Conservation (phyloP, 2,113 vertebrate genomes). For the Sebastes fasciatus region DNA sequence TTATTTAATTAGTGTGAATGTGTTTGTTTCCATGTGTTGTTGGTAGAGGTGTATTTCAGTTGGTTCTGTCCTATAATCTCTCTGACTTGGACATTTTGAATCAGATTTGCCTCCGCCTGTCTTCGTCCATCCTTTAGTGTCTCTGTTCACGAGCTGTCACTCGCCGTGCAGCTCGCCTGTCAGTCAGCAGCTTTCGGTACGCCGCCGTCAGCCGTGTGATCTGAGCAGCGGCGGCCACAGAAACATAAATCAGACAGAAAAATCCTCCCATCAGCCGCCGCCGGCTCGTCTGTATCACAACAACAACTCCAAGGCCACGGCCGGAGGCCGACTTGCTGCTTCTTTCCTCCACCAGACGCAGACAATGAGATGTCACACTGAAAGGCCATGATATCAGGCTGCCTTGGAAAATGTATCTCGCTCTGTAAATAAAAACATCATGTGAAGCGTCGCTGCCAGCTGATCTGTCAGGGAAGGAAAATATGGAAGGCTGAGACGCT, state of each 20-base stretch:
- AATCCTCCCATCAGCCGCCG: slow-evolving; percentile 11
- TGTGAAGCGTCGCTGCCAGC: neutral
- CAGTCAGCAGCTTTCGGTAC: slow-evolving; percentile 18
- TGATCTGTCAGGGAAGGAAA: slow-evolving; percentile 10
- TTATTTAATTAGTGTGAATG: neutral
- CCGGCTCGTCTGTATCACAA: slow-evolving; percentile 9
- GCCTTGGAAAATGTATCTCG: slow-evolving; percentile 21
- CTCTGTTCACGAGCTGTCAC: neutral
- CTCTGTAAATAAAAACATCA: slow-evolving; percentile 8
- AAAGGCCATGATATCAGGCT: slow-evolving; percentile 24
- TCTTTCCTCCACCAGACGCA: slow-evolving; percentile 15
- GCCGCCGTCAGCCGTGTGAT: slow-evolving; percentile 26
- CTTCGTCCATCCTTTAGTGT: neutral
- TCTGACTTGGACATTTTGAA: neutral
- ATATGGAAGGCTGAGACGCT: neutral
- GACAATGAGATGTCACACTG: slow-evolving; percentile 28
- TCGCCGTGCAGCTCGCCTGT: slow-evolving; percentile 10
- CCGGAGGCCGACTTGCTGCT: slow-evolving; percentile 7
- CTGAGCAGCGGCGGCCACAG: slow-evolving; percentile 1
- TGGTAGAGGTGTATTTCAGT: neutral
- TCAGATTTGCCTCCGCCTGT: neutral
- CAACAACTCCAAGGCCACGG: slow-evolving; percentile 29
- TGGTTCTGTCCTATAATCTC: neutral
- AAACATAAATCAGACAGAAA: slow-evolving; percentile 33
- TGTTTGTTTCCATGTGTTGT: neutral